Percentiles rank a stretch among this genome's conserved stretches.
Conservation (phyloP, 37 sponge, comb jelly and placozoan genomes). For the Halichondria panicea region DNA sequence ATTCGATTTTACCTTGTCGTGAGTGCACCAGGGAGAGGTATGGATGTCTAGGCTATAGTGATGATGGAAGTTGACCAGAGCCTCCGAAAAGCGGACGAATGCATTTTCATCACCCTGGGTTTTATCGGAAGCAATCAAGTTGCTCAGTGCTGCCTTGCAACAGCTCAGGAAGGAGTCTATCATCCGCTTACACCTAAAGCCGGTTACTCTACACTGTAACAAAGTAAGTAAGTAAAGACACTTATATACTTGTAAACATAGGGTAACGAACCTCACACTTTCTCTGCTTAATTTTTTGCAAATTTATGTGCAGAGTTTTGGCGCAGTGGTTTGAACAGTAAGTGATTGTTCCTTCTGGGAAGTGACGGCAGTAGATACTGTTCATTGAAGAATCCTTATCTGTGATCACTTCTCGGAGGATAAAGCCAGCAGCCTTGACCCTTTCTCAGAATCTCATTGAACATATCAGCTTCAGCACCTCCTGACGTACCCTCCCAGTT, state of each 20-base stretch:
- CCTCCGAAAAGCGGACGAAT: background rate
- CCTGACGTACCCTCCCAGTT: constrained; percentile 31
- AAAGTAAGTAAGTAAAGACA: background rate
- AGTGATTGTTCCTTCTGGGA: constrained; percentile 17
- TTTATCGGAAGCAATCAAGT: constrained; percentile 7
- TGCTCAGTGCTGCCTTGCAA: constrained; percentile 23
- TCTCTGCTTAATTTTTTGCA: constrained; percentile 8
- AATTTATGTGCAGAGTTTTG: constrained; percentile 23
- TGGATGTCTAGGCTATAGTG: constrained; percentile 31
- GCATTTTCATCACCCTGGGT: constrained; percentile 3
- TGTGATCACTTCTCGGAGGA: constrained; percentile 15
- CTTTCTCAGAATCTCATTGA: constrained; percentile 10
- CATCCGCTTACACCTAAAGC: constrained; percentile 21
- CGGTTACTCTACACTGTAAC: background rate
- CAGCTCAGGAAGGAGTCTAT: background rate
- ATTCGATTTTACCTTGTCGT: constrained; percentile 27
- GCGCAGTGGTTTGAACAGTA: constrained; percentile 28
- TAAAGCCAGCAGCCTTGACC: constrained; percentile 24
- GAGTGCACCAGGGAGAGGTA: constrained; percentile 20
- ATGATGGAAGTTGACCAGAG: constrained; percentile 22
- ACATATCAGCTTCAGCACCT: constrained; percentile 29
- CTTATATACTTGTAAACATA: too few species aligned
- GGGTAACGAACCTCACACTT: constrained; percentile 2
- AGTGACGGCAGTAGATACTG: constrained; percentile 12
- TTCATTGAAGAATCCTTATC: constrained; percentile 37